Evolutionary conservation across 2,797 vertebrate species (phyloP), one percentile per base, ranked within the genome.

Genomic region (Sphenopsis melanotis): DNA sequence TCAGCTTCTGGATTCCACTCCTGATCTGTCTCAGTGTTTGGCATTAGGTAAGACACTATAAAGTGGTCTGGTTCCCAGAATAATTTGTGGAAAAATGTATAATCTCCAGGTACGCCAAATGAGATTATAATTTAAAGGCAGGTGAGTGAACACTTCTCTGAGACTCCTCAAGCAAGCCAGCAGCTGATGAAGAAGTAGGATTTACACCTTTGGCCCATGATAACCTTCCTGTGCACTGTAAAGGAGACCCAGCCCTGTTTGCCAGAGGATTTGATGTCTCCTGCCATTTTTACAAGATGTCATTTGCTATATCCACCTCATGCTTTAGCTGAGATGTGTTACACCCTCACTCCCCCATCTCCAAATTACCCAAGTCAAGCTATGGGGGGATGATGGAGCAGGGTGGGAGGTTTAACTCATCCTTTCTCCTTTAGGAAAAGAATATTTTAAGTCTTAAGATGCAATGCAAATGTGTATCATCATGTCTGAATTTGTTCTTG

Each of bases 381-480:
- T 68, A 2, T 16, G 7, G 15, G 16, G 6, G 30, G 6, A 13
- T 1, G 11, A 2, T 59, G 37, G 23, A 68, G 20, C 9, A 53
- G 20, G 22, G 26, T 44, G 22, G 20, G 27, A n/a, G 11, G 5
- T 68, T 84, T 77, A 75, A 52, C 2, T 89, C 30, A 41, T 61
- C 8, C 30, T 53, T 90, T 70, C 34, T 87, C 20, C 32, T 53
- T 68, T 34, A 66, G 11, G 22, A 18, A 53, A 66, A 44, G 12
- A 15, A 2, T 37, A 44, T 69, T 70, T 90, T 34, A 36, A 37
- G 36, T 16, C 7, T 71, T 60, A 47, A 63, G 27, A 21, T 36
- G 37, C 19, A 30, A 32, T 39, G 13, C 15, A 39, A 70, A 11
- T 0, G 0, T 59, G 23, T 55, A 23, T 64, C 11, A 7, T 77